phyloP scores from a whole-genome alignment of 2,888 invertebrate genomes.

The Crossocerus cetratus region DNA sequence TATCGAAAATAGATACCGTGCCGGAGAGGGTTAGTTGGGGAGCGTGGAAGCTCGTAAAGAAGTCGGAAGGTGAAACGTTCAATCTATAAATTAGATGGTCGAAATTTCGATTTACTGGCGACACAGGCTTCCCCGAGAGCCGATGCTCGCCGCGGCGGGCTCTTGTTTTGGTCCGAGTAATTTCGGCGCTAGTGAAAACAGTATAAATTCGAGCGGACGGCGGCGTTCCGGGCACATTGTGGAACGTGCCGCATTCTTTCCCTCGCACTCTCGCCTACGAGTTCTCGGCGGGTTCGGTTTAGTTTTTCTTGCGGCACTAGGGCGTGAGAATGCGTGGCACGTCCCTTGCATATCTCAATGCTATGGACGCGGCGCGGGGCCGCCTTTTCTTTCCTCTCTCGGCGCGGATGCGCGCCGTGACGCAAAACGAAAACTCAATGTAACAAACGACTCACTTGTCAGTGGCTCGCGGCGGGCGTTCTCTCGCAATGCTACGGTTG shows the following conservation, averaged over 20 bases:
- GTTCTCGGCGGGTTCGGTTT: slow-evolving; percentile 22
- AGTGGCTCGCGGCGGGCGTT: background rate
- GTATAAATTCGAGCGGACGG: slow-evolving; percentile 44
- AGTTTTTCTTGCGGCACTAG: slow-evolving; percentile 29
- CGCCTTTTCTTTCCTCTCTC: background rate
- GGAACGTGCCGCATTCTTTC: too few relatives aligned
- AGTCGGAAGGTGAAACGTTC: too few relatives aligned
- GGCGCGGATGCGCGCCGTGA: background rate
- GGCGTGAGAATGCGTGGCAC: slow-evolving; percentile 43
- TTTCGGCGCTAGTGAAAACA: slow-evolving; percentile 38
- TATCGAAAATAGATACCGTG: too few relatives aligned
- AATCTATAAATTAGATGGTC: too few relatives aligned
- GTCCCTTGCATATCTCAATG: slow-evolving; percentile 57
- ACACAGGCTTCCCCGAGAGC: too few relatives aligned
- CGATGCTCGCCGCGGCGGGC: too few relatives aligned
- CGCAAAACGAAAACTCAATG: slow-evolving; percentile 46
- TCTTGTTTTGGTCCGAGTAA: slow-evolving; percentile 28
- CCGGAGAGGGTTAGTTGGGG: too few relatives aligned
- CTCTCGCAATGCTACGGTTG: too few relatives aligned
- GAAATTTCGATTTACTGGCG: too few relatives aligned
- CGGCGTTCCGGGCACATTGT: too few relatives aligned
- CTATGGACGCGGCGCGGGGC: slow-evolving; percentile 19
- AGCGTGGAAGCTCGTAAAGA: too few relatives aligned
- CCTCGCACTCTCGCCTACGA: too few relatives aligned
- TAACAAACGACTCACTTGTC: slow-evolving; percentile 49